Evolutionary conservation across 1,140 invertebrate genomes (phyloP).

Genomic region (Drosophila subpulchrella): DNA sequence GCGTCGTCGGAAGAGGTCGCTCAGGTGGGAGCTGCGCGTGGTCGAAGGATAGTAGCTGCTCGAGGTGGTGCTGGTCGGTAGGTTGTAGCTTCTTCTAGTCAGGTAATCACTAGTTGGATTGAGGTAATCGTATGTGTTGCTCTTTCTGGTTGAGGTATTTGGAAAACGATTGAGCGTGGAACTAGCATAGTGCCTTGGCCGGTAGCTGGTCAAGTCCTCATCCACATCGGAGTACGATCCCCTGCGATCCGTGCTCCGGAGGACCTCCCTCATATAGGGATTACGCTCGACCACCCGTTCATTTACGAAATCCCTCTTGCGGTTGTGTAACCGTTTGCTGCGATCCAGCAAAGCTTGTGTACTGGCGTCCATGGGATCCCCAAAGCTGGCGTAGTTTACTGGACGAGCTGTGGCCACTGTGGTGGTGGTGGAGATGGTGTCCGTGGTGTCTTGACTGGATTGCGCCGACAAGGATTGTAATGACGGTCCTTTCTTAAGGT

Average conservation of each 20-base stretch:
- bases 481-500: constrained; percentile 57
- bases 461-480: constrained; percentile 65
- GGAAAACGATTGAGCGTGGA: constrained; percentile 63
- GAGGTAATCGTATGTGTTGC: constrained; percentile 61
- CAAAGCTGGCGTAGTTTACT: constrained; percentile 38
- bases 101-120: constrained; percentile 51
- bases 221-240: constrained; percentile 49
- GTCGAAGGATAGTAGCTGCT: constrained; percentile 43
- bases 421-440: constrained; percentile 55
- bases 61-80: constrained; percentile 15
- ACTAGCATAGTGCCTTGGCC: constrained; percentile 56
- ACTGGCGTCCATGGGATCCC: constrained; percentile 64
- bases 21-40: constrained; percentile 61
- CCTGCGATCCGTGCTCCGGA: constrained; percentile 57
- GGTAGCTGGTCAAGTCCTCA: constrained; percentile 59
- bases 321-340: constrained; percentile 75
- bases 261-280: constrained; percentile 80
- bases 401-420: constrained; percentile 64
- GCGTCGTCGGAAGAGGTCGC: constrained; percentile 71
- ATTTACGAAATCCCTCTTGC: constrained; percentile 81
- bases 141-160: constrained; percentile 46
- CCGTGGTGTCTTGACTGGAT: constrained; percentile 66
- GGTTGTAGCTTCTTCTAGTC: constrained; percentile 46
- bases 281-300: constrained; percentile 77
- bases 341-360: constrained; percentile 73